Percentiles rank a stretch among this genome's conserved stretches.
Evolutionary conservation across 1,140 invertebrate genomes (phyloP).

Genomic region (Pseudobourletiella spinata): DNA sequence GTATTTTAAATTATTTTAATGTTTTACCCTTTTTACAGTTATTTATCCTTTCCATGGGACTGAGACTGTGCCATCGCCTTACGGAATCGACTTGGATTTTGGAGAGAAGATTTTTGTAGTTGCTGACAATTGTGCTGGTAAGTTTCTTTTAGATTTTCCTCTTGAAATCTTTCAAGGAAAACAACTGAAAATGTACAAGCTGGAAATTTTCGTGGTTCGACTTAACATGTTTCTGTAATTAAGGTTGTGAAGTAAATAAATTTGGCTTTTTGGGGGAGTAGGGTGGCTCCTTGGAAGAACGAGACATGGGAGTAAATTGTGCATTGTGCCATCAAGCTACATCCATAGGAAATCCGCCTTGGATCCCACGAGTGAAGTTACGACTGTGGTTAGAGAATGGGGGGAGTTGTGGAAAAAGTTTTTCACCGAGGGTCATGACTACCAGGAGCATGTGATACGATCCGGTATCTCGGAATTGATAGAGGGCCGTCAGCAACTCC

Average conservation of each 20-base stretch:
- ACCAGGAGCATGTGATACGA: conserved; percentile 45
- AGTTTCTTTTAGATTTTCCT: conserved; percentile 13
- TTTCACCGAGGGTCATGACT: conserved; percentile 56
- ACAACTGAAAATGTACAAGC: not conserved
- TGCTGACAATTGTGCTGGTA: conserved; percentile 68
- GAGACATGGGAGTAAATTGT: not conserved
- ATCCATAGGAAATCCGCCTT: not conserved
- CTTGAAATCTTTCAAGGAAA: not conserved
- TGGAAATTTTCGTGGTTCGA: conserved; percentile 35
- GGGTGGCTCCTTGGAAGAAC: not conserved
- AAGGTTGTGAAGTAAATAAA: conserved; percentile 37
- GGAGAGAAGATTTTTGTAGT: conserved; percentile 83
- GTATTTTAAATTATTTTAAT: no score
- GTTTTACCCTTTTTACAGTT: no score
- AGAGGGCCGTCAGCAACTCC: conserved; percentile 67
- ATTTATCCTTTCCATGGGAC: conserved; percentile 19
- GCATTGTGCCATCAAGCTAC: not conserved
- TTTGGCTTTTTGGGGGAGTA: not conserved
- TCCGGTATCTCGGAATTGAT: conserved; percentile 83
- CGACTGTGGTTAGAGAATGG: conserved; percentile 77
- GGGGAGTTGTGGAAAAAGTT: conserved; percentile 79
- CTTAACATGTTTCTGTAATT: conserved; percentile 79
- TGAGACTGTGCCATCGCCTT: conserved; percentile 5
- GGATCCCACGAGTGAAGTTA: conserved; percentile 12
- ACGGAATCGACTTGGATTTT: conserved; percentile 72